Base-by-base conservation (phyloP, 2,113 vertebrate genomes). In the Pyrgilauda ruficollis region DNA sequence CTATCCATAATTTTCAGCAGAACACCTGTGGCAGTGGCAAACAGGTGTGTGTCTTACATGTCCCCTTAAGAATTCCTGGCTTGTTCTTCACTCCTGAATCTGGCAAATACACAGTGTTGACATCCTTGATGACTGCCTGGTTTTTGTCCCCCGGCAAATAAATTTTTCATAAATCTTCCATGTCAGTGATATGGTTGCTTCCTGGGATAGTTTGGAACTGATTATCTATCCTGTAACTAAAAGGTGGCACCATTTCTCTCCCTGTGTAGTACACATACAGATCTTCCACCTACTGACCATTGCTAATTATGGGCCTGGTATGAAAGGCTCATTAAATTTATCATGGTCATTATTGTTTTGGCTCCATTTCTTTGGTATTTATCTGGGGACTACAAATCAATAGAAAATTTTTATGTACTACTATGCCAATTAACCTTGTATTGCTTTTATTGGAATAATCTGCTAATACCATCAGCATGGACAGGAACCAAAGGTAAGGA, bases 51-150 rank as follows among this genome's bases (percentile, higher is more conserved):
- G 52, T 78, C 27, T 90, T 77, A 52, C 3, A 1, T 21, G 13
- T 69, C 19, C 28, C 21, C 14, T 33, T 73, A 70, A 78, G 41
- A 80, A 74, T 76, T 89, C 23, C 23, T 89, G 41, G 68, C 66
- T 84, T 74, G 43, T 93, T 37, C 39, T 77, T 96, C 47, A 44
- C 56, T 94, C 78, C 47, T 92, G 59, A 64, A 81, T 74, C 73
- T 81, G 86, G 30, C 39, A 96, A 96, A 94, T 92, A 96, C 76
- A 96, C 23, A 87, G 39, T 33, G 33, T 37, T 87, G 80, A 89
- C 49, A 78, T 84, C 17, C 46, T 76, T 76, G 50, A 89, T 61
- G 58, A 82, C 23, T 33, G 14, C 49, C 39, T 90, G 35, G 17
- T 46, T 14, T 52, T 44, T 21, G 67, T 3, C 0, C 30, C 35